Conservation (phyloP, 2,888 invertebrate species). For the Pterobdella sp. region DNA sequence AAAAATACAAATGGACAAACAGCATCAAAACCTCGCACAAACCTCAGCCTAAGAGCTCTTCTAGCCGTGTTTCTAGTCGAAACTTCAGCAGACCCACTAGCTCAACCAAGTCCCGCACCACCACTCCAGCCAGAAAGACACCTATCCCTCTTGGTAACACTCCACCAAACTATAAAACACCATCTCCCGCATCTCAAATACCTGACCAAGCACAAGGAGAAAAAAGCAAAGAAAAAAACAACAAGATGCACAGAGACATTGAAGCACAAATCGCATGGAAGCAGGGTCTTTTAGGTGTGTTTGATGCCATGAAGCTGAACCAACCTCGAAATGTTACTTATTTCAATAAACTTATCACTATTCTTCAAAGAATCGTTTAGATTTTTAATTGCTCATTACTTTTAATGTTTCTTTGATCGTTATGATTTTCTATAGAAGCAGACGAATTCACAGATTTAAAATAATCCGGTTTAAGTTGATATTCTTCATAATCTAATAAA, state of each 20-base stretch:
- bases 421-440: too few species aligned
- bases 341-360: not conserved
- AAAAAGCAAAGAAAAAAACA: not conserved
- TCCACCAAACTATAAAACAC: not conserved
- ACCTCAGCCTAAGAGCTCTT: not conserved
- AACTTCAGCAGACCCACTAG: conserved; percentile 4
- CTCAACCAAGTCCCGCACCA: not conserved
- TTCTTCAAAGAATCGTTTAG: too few species aligned
- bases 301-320: not conserved
- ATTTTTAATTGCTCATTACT: too few species aligned
- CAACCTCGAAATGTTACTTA: not conserved
- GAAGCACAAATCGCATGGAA: conserved; percentile 1
- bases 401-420: too few species aligned
- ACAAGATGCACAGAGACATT: not conserved
- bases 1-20: conserved; percentile 3
- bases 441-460: too few species aligned
- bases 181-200: too few species aligned
- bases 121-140: not conserved
- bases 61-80: not conserved
- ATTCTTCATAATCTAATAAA: too few species aligned
- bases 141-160: not conserved
- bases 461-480: too few species aligned
- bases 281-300: not conserved
- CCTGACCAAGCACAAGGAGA: not conserved
- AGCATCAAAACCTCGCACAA: not conserved